Evolutionary conservation across 2,888 invertebrate genomes (phyloP).

Genomic region (Parochlus steinenii): DNA sequence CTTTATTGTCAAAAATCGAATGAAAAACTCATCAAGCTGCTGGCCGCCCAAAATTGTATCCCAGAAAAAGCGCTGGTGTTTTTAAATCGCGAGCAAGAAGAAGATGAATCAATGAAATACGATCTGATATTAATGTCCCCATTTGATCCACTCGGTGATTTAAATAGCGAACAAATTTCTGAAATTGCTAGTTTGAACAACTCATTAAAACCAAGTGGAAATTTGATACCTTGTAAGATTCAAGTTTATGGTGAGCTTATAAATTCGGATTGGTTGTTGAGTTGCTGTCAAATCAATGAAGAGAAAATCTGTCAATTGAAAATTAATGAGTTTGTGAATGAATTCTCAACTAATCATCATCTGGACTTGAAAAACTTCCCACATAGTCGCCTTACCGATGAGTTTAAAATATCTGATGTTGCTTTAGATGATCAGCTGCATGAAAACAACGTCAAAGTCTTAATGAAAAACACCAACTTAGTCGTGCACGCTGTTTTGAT

Average conservation of each 20-base stretch:
- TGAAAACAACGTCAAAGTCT: background rate
- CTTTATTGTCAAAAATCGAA: conserved; percentile 32
- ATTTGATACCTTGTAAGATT: conserved; percentile 36
- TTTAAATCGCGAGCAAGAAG: conserved; percentile 20
- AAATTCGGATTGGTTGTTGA: conserved; percentile 39
- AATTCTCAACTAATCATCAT: conserved; percentile 41
- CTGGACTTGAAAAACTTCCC: conserved; percentile 29
- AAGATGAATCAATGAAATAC: conserved; percentile 25
- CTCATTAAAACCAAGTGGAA: conserved; percentile 30
- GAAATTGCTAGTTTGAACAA: background rate
- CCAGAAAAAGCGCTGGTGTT: conserved; percentile 27
- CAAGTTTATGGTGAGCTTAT: conserved; percentile 39
- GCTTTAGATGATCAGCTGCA: background rate
- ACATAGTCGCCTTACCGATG: background rate
- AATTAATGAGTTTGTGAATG: conserved; percentile 39
- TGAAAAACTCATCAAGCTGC: conserved; percentile 29
- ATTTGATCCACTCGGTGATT: conserved; percentile 39
- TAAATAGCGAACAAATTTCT: conserved; percentile 23
- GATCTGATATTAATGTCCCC: conserved; percentile 39
- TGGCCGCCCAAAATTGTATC: conserved; percentile 31
- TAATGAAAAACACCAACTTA: conserved; percentile 7
- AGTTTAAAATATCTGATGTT: conserved; percentile 4
- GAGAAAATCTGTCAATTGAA: conserved; percentile 36
- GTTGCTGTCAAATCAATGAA: conserved; percentile 39
- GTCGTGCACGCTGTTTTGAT: conserved; percentile 1